Conservation (phyloP, 1,140 invertebrate species). For the Calephelis nemesis region DNA sequence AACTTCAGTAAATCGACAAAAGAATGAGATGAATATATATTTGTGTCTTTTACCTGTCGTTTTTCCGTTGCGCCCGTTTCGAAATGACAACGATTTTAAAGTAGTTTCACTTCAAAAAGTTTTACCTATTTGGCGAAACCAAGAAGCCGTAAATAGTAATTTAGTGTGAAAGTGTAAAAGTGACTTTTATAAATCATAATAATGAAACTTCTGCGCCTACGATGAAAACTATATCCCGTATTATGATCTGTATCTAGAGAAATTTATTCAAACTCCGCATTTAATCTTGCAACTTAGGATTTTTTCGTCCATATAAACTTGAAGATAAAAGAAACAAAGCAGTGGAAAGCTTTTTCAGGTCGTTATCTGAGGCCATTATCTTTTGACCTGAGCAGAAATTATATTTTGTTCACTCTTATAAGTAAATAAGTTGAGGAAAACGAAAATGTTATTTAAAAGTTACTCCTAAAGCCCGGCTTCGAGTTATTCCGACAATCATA, state of each 20-base stretch:
- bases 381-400: constrained; percentile 70
- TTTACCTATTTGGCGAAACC: no score
- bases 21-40: no score
- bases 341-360: constrained; percentile 73
- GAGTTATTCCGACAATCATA: constrained; percentile 15
- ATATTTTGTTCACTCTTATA: constrained; percentile 69
- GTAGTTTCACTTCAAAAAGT: no score
- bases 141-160: no score
- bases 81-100: no score
- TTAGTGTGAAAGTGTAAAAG: no score
- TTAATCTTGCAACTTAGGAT: constrained; percentile 74
- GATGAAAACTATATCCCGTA: no score
- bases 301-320: constrained; percentile 68
- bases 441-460: constrained; percentile 70
- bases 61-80: no score
- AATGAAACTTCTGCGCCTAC: no score
- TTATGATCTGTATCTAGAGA: constrained; percentile 35
- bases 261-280: constrained; percentile 76
- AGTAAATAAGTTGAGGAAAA: constrained; percentile 69
- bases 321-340: constrained; percentile 73
- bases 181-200: no score
- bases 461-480: constrained; percentile 46
- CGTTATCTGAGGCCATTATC: constrained; percentile 76
- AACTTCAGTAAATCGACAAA: no score
- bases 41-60: no score